These are phyloP conservation scores for Catharus ustulatus DNA, from an alignment of 2,797 vertebrate species.

Conservation along the genomic window DNA sequence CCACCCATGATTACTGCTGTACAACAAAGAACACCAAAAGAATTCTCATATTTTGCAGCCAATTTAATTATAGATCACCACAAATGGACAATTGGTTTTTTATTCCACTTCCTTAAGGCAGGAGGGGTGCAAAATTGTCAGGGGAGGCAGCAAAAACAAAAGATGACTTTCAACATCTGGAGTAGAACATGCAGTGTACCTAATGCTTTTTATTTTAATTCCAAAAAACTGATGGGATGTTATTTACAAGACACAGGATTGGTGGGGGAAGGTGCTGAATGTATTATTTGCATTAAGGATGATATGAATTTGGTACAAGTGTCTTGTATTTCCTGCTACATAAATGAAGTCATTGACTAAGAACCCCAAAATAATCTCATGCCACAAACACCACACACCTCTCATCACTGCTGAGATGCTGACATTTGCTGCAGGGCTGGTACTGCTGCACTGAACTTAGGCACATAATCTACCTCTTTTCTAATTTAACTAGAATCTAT, in stretches of 20 bases:
- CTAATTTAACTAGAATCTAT: conserved; percentile 53
- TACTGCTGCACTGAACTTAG: conserved; percentile 1
- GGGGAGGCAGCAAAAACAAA: neutral
- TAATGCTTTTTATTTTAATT: neutral
- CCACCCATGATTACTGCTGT: neutral
- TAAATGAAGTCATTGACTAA: conserved; percentile 16
- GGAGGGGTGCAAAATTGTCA: neutral
- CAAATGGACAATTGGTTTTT: neutral
- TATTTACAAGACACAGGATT: neutral
- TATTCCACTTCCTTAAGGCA: neutral
- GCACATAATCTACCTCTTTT: conserved; percentile 15
- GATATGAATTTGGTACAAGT: neutral
- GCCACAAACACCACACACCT: neutral
- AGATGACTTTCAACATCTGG: neutral
- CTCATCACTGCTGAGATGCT: neutral
- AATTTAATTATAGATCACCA: neutral
- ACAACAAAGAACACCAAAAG: neutral
- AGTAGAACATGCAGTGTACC: neutral
- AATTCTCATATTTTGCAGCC: neutral
- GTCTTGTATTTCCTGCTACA: neutral
- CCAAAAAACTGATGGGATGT: neutral
- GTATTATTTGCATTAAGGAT: neutral
- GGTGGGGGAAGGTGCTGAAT: neutral
- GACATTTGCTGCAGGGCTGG: neutral
- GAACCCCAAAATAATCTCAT: neutral